These are phyloP conservation scores for Cercocebus atys DNA, from an alignment of 2,113 vertebrate genomes.

Conservation along the genomic window DNA sequence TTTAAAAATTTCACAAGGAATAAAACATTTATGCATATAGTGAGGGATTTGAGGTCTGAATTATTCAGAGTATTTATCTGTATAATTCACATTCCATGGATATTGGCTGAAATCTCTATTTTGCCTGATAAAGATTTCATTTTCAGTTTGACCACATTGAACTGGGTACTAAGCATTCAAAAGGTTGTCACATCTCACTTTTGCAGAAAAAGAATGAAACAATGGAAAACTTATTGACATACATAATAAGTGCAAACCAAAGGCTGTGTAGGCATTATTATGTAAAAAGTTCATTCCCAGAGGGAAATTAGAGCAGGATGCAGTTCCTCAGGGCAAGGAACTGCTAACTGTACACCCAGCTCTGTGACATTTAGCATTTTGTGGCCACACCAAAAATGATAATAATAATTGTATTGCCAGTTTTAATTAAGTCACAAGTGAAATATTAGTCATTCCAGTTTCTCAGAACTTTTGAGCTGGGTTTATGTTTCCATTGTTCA, in stretches of 20 bases:
- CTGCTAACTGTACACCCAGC: background rate
- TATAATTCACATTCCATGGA: background rate
- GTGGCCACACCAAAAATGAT: background rate
- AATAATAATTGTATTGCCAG: background rate
- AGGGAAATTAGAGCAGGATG: background rate
- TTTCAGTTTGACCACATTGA: background rate
- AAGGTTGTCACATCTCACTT: background rate
- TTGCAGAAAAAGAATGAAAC: conserved; percentile 5
- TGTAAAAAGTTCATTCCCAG: background rate
- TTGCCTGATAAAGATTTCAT: background rate
- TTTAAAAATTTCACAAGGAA: background rate
- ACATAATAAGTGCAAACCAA: background rate
- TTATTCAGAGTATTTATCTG: background rate
- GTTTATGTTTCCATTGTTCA: background rate
- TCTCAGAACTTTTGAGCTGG: background rate
- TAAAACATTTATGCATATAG: background rate
- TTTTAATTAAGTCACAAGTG: background rate
- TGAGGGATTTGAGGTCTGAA: background rate
- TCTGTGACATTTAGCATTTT: background rate
- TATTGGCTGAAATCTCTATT: background rate
- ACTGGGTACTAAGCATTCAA: background rate
- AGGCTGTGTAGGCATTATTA: background rate
- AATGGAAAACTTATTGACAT: background rate
- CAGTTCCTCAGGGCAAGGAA: background rate
- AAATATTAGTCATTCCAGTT: background rate